Percentiles rank a stretch among this genome's conserved stretches.
phyloP scores from a whole-genome alignment of 2,888 invertebrate species.

The Notocelia uddmanniana region DNA sequence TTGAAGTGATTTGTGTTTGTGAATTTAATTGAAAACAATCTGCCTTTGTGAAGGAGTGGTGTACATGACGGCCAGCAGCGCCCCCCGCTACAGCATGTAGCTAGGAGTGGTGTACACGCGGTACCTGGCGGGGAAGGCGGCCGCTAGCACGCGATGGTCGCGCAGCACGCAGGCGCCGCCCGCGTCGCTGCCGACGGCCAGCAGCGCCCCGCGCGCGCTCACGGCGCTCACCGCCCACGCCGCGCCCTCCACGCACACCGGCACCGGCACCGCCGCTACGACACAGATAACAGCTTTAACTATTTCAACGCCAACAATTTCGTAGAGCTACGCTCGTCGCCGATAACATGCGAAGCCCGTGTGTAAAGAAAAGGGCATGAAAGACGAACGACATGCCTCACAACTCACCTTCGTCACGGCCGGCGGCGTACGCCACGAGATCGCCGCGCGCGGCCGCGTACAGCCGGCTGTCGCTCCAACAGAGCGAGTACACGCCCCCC shows the following conservation, averaged over 20 bases:
- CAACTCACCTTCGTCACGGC: constrained; percentile 75
- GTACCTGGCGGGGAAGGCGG: constrained; percentile 67
- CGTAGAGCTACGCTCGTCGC: too few species aligned
- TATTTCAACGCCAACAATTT: too few species aligned
- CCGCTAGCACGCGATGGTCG: constrained; percentile 54
- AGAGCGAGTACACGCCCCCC: constrained; percentile 84
- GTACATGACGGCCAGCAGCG: too few species aligned
- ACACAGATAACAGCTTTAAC: background rate
- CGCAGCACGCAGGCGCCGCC: constrained; percentile 83
- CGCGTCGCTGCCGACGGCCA: constrained; percentile 87
- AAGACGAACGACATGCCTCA: too few species aligned
- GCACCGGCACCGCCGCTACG: constrained; percentile 65
- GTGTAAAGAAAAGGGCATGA: too few species aligned
- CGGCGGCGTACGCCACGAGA: constrained; percentile 81
- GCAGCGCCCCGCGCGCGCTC: constrained; percentile 53
- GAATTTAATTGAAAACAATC: too few species aligned
- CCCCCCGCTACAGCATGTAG: too few species aligned
- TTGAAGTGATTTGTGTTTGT: too few species aligned
- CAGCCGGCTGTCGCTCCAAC: constrained; percentile 86
- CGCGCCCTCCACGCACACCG: constrained; percentile 65
- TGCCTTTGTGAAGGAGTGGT: too few species aligned
- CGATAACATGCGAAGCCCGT: too few species aligned
- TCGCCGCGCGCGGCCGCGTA: constrained; percentile 88
- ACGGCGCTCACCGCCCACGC: constrained; percentile 61
- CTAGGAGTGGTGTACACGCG: too few species aligned